These are phyloP conservation scores for Burhinus oedicnemus DNA, from an alignment of 2,113 vertebrate species.

Conservation along the genomic window DNA sequence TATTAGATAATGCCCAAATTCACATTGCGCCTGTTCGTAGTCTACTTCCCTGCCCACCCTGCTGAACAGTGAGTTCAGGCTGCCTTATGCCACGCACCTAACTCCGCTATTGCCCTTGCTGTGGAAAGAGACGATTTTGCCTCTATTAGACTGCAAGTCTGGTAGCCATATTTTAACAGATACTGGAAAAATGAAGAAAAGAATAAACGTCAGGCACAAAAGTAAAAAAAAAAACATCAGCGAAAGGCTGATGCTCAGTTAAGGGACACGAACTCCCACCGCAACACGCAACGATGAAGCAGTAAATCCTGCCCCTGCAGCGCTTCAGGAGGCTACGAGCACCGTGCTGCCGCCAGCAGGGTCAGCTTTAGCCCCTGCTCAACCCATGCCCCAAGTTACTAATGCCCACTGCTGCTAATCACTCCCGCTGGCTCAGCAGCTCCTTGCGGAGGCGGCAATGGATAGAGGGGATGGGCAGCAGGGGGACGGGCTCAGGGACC, in stretches of 20 bases:
- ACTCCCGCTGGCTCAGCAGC: neutral
- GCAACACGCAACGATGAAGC: neutral
- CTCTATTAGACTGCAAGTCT: neutral
- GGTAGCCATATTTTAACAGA: neutral
- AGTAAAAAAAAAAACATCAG: too few species aligned
- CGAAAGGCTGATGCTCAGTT: neutral
- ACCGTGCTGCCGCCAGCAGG: accelerated
- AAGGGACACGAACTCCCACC: neutral
- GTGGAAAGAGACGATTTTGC: neutral
- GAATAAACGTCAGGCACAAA: neutral
- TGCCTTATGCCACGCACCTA: neutral
- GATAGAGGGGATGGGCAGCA: neutral
- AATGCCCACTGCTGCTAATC: neutral
- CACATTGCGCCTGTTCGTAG: neutral
- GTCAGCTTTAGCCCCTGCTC: neutral
- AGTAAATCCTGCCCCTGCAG: neutral
- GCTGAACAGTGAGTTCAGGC: neutral
- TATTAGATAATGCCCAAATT: neutral
- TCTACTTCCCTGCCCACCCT: neutral
- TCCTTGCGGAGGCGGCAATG: neutral
- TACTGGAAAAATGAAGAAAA: neutral
- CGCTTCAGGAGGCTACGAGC: neutral
- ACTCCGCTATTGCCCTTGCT: neutral
- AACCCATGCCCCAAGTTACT: neutral
- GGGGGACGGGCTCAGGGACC: neutral